These are phyloP conservation scores for Loxodonta africana DNA, from an alignment of 2,113 vertebrate species.

Conservation along the genomic window DNA sequence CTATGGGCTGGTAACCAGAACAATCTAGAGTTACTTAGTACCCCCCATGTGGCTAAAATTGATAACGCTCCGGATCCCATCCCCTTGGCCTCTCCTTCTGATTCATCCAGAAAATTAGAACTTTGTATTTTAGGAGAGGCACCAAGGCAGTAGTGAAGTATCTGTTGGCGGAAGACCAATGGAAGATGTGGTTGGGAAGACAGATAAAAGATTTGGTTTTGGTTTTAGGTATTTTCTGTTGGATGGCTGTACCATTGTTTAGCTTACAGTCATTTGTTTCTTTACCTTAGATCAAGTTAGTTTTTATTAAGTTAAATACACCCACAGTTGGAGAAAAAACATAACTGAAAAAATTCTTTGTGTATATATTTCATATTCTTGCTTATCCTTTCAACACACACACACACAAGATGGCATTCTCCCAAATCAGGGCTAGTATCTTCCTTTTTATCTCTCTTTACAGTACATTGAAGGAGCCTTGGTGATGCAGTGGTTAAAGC, in stretches of 20 bases:
- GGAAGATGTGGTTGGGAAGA: neutral
- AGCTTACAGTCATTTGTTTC: neutral
- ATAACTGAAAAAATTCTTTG: neutral
- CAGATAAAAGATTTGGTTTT: neutral
- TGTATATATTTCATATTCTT: neutral
- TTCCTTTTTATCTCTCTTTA: constrained; percentile 11
- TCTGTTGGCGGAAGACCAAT: neutral
- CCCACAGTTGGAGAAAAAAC: neutral
- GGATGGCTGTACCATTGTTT: neutral
- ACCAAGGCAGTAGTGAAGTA: neutral
- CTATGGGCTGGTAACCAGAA: neutral
- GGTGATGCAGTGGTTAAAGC: no score
- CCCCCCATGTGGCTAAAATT: neutral
- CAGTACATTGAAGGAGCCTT: neutral
- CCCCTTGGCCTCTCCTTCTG: neutral
- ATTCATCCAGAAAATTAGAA: neutral
- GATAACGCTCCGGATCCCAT: neutral
- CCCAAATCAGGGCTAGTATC: neutral
- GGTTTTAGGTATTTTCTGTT: constrained; percentile 33
- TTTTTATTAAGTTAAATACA: neutral
- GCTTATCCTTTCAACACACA: neutral
- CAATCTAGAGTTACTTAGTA: neutral
- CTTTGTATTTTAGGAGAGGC: neutral
- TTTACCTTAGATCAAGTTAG: neutral
- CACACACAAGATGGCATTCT: neutral